A percentile compares a stretch with the other conserved stretches of the same genome.
These are phyloP conservation scores for Psittacula cyanocephala DNA, from an alignment of 2,113 vertebrate genomes.

Conservation along the genomic window DNA sequence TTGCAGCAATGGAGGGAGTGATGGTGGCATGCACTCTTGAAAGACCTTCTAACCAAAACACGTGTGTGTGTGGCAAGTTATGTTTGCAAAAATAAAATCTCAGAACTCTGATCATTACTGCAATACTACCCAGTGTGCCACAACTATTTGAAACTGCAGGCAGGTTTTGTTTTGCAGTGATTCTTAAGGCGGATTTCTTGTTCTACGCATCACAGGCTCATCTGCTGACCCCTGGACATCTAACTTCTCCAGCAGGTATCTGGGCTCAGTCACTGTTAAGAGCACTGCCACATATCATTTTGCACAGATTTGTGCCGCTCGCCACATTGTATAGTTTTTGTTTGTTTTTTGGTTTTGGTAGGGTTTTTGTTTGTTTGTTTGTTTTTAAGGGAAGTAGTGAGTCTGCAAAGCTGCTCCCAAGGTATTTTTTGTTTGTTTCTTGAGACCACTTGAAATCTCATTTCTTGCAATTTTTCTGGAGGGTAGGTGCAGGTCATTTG, in stretches of 20 bases:
- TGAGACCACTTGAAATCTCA: background rate
- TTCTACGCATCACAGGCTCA: rapidly evolving
- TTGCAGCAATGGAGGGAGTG: background rate
- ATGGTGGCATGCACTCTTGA: background rate
- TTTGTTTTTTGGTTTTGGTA: background rate
- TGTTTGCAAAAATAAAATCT: background rate
- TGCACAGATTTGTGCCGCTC: background rate
- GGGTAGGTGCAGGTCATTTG: background rate
- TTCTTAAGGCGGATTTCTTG: background rate
- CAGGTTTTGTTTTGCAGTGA: background rate
- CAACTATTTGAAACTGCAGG: background rate
- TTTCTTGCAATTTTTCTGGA: background rate
- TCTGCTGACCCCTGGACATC: background rate
- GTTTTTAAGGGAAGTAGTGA: background rate
- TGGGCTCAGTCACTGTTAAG: background rate
- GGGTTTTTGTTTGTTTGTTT: background rate
- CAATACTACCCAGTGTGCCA: background rate
- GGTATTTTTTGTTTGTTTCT: background rate
- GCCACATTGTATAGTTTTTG: background rate
- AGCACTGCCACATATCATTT: background rate
- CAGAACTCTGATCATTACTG: background rate
- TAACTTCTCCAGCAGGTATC: background rate
- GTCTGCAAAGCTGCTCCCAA: background rate
- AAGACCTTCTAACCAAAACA: background rate
- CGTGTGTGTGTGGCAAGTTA: background rate